A percentile compares a stretch with the other conserved stretches of the same genome.
Conservation (phyloP, 2,113 vertebrate genomes). For the Aegithalos caudatus region DNA sequence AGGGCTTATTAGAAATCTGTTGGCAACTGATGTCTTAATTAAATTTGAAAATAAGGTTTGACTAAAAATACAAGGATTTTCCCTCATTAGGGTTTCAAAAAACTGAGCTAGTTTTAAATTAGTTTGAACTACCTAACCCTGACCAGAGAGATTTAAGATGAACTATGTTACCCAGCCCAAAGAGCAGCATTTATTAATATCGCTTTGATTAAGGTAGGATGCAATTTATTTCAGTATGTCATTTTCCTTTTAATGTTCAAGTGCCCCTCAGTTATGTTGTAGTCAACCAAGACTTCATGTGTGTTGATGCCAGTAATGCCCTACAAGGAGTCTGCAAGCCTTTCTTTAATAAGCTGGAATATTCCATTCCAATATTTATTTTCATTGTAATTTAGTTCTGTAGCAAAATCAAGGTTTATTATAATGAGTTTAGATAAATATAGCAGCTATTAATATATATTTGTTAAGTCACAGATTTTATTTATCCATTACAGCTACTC, state of each 20-base stretch:
- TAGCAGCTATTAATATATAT: neutral
- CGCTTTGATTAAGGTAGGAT: neutral
- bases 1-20: neutral
- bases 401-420: neutral
- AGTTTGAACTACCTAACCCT: neutral
- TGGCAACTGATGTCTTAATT: neutral
- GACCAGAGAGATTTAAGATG: neutral
- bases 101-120: neutral
- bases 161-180: neutral
- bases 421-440: neutral
- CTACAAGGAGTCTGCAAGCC: neutral
- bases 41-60: neutral
- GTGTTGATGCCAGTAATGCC: neutral
- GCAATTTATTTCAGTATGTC: neutral
- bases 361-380: neutral
- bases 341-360: neutral
- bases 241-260: neutral
- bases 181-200: neutral
- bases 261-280: neutral
- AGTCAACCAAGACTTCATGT: neutral
- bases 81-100: neutral
- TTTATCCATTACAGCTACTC: constrained; percentile 79
- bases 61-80: neutral
- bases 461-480: neutral
- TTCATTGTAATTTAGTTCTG: neutral